A percentile compares a stretch with the other conserved stretches of the same genome.
phyloP scores from a whole-genome alignment of 1,140 invertebrate species.

The Asobara japonica region DNA sequence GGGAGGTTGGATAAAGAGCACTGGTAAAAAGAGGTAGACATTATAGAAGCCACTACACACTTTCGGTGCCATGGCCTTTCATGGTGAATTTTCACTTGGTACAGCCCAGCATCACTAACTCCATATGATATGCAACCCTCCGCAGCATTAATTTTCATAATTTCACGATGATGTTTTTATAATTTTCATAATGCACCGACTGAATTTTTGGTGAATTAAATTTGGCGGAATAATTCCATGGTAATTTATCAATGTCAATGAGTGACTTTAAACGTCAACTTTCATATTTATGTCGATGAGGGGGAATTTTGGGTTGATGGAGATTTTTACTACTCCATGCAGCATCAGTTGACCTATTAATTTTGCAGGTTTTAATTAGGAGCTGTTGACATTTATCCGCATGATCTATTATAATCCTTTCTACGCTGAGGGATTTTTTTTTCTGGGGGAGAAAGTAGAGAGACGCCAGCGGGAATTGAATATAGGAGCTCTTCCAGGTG shows the following conservation, averaged over 20 bases:
- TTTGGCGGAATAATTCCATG: not conserved
- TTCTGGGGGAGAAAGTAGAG: no score
- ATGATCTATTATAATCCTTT: no score
- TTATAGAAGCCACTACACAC: not conserved
- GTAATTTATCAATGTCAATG: slow-evolving; percentile 1
- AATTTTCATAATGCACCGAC: not conserved
- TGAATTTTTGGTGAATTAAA: slow-evolving; percentile 1
- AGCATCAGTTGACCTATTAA: no score
- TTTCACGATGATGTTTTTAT: not conserved
- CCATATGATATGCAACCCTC: not conserved
- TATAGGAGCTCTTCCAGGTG: no score
- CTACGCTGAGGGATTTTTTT: no score
- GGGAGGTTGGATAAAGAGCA: not conserved
- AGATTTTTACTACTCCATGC: no score
- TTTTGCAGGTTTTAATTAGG: no score
- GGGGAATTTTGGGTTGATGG: no score
- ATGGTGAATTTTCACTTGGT: slow-evolving; percentile 1
- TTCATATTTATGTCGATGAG: not conserved
- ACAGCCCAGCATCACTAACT: not conserved
- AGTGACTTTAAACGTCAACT: not conserved
- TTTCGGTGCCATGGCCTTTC: not conserved
- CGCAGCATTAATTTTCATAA: not conserved
- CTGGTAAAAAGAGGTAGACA: not conserved
- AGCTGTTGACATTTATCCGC: no score
- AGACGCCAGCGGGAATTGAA: no score